Conservation (phyloP, 2,797 vertebrate species). For the Monodelphis domestica region DNA sequence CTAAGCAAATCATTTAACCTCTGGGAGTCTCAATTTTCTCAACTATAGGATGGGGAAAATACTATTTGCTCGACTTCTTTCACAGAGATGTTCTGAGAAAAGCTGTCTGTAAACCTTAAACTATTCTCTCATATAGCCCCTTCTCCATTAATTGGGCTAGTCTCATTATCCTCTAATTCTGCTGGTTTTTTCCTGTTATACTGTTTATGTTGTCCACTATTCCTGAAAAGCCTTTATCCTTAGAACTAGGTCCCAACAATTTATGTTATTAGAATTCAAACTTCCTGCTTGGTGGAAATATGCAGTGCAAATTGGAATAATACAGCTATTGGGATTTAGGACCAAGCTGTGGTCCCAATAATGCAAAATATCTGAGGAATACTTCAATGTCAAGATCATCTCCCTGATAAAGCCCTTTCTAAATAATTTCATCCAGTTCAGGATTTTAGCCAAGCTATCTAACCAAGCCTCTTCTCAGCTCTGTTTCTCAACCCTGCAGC, state of each 20-base stretch:
- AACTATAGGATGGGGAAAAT: not conserved
- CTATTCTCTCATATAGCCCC: not conserved
- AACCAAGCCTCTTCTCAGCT: not conserved
- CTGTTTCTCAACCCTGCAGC: not conserved
- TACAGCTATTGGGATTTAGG: not conserved
- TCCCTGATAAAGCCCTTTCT: not conserved
- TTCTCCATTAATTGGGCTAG: not conserved
- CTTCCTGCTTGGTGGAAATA: not conserved
- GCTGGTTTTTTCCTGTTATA: not conserved
- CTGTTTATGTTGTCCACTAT: not conserved
- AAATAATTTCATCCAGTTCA: not conserved
- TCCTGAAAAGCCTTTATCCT: not conserved
- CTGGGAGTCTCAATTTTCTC: not conserved
- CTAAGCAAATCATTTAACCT: not conserved
- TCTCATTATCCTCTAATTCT: not conserved
- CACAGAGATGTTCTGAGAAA: not conserved
- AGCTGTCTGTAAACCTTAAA: not conserved
- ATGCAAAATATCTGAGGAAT: not conserved
- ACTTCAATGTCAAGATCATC: not conserved
- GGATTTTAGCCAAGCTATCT: not conserved
- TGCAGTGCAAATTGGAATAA: not conserved
- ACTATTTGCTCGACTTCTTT: not conserved
- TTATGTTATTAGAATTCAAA: not conserved
- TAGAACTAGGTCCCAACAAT: not conserved
- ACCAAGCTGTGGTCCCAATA: not conserved